Conservation (phyloP, 2,113 vertebrate genomes). For the Chrysochloris asiatica region DNA sequence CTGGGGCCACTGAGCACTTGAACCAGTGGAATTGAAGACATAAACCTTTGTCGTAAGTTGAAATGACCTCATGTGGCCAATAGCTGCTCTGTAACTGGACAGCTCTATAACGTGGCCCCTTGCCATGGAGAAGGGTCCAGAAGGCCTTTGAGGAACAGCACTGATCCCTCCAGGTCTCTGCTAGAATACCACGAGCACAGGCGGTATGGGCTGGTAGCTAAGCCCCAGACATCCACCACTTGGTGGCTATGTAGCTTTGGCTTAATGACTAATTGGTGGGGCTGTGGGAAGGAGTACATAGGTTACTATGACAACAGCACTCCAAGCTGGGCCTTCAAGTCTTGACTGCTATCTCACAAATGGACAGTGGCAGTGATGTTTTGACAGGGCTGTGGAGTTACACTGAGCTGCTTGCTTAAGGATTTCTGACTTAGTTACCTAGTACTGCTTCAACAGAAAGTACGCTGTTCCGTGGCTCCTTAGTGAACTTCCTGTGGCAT, state of each 20-base stretch:
- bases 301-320: rapidly evolving
- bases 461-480: neutral
- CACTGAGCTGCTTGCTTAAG: no score
- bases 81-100: neutral
- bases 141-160: neutral
- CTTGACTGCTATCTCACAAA: rapidly evolving
- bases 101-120: rapidly evolving
- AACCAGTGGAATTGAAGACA: neutral
- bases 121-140: neutral
- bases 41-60: neutral
- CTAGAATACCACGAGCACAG: neutral
- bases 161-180: neutral
- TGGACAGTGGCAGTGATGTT: neutral
- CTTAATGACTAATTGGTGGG: neutral
- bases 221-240: neutral
- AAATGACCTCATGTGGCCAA: no score
- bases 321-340: no score
- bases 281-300: no score
- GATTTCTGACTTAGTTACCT: no score
- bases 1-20: rapidly evolving
- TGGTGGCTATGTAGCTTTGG: rapidly evolving
- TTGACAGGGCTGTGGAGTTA: no score
- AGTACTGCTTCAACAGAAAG: neutral
- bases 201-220: neutral
- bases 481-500: neutral